These are phyloP conservation scores for Epicampocera succincta DNA, from an alignment of 2,888 invertebrate species.

Conservation along the genomic window DNA sequence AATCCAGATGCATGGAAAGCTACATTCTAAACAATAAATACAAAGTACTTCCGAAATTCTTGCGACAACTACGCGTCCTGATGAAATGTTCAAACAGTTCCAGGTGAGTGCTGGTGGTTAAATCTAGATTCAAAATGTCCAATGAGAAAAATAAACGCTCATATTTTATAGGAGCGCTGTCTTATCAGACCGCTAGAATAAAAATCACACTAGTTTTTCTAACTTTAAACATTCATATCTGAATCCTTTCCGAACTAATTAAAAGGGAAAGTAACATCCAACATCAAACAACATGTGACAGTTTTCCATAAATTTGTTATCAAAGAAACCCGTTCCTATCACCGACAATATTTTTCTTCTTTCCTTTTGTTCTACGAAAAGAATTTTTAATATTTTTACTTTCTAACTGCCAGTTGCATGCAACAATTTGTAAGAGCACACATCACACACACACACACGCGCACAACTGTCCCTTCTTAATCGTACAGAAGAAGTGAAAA, in stretches of 20 bases:
- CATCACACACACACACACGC: background rate
- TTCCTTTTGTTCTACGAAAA: background rate
- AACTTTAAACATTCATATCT: no score
- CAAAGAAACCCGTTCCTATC: slow-evolving; percentile 54
- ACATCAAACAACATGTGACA: slow-evolving; percentile 49
- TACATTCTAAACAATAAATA: no score
- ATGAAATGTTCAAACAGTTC: no score
- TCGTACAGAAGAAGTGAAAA: slow-evolving; percentile 2
- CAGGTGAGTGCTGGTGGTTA: no score
- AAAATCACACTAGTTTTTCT: background rate
- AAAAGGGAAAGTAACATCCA: slow-evolving; percentile 34
- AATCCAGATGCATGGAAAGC: no score
- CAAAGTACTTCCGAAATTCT: no score
- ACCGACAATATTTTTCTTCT: background rate
- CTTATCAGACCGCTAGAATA: background rate
- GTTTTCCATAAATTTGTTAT: slow-evolving; percentile 43
- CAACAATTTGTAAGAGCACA: slow-evolving; percentile 26
- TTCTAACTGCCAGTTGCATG: slow-evolving; percentile 52
- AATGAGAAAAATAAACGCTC: no score
- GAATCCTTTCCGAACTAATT: slow-evolving; percentile 40
- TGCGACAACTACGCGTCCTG: no score
- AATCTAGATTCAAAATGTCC: no score
- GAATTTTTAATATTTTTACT: slow-evolving; percentile 62
- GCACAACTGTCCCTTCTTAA: background rate
- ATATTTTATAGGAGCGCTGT: no score